These are phyloP conservation scores for Drosophila dunni DNA, from an alignment of 1,140 invertebrate species.

Conservation along the genomic window DNA sequence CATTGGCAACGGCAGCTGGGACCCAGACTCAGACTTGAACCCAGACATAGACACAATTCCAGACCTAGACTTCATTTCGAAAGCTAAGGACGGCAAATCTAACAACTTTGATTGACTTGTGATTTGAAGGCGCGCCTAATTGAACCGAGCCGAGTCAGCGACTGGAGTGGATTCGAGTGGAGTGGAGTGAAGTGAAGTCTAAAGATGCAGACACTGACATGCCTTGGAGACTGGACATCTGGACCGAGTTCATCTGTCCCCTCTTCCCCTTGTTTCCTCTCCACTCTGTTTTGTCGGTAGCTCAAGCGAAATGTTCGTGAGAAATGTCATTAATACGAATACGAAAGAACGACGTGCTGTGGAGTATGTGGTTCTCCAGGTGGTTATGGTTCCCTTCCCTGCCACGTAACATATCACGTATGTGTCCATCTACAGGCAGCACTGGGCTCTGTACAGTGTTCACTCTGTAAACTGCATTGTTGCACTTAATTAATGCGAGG, in stretches of 20 bases:
- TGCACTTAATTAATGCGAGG: slow-evolving; percentile 80
- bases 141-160: slow-evolving; percentile 64
- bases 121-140: slow-evolving; percentile 81
- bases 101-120: slow-evolving; percentile 81
- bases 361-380: slow-evolving; percentile 48
- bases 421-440: slow-evolving; percentile 39
- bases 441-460: slow-evolving; percentile 24
- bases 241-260: slow-evolving; percentile 7
- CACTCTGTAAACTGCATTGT: slow-evolving; percentile 62
- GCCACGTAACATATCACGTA: slow-evolving; percentile 31
- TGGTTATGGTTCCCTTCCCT: not conserved
- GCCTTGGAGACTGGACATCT: slow-evolving; percentile 52
- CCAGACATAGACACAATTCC: slow-evolving; percentile 7
- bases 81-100: slow-evolving; percentile 69
- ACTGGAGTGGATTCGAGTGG: slow-evolving; percentile 21
- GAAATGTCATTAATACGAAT: slow-evolving; percentile 78
- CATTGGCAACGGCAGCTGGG: slow-evolving; percentile 26
- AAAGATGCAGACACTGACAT: slow-evolving; percentile 40
- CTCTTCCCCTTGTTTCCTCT: slow-evolving; percentile 1
- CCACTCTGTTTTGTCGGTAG: slow-evolving; percentile 55
- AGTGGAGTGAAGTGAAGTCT: slow-evolving; percentile 13
- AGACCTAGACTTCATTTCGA: slow-evolving; percentile 18
- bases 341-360: slow-evolving; percentile 68
- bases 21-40: slow-evolving; percentile 25
- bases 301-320: slow-evolving; percentile 76